Evolutionary conservation across 2,797 vertebrate species (phyloP), one percentile per base, ranked within the genome.

Genomic region (Crocidura indochinensis): DNA sequence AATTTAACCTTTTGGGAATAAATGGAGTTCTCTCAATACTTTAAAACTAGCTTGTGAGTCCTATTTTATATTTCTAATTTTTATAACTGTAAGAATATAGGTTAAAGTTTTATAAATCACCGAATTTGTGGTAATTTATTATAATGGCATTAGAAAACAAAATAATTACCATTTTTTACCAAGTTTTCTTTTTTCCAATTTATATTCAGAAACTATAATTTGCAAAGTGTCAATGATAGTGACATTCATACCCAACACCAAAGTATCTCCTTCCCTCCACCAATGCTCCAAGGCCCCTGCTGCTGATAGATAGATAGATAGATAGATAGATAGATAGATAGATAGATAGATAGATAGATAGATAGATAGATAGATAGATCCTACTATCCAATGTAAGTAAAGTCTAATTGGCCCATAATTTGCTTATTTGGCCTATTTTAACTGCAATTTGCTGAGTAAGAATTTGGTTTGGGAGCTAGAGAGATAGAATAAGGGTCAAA

Each of bases 381-480:
- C 38, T 5, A 38, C 38, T 38, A 38, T 38, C 2, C 72, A 80
- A 84, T 84, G 56, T 38, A 80, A 17, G n/a, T 11, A 75, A 31
- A 10, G 84, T 81, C 74, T 87, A 84, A 87, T 71, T 53, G 9
- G 19, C 69, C 86, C 87, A 87, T 78, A 56, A 62, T 44, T n/a
- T 26, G 38, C n/a, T 73, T 77, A 56, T 38, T 56, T 46, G 44
- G 0, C n/a, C 10, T 68, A 49, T 68, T 82, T 91, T 78, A 67
- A 85, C 38, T 67, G 60, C n/a, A 82, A 19, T 65, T 65, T 74
- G 17, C 46, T 71, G 60, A 56, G 17, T 67, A 12, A 29, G 46
- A 87, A 78, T 22, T 67, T 46, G 4, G 84, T 51, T 51, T 51
- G 51, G 51, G 51, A 38, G 51, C 51, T 51, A 15, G 51, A 51